These are phyloP conservation scores for Tanypteryx hageni DNA, from an alignment of 2,888 invertebrate genomes.

Conservation along the genomic window DNA sequence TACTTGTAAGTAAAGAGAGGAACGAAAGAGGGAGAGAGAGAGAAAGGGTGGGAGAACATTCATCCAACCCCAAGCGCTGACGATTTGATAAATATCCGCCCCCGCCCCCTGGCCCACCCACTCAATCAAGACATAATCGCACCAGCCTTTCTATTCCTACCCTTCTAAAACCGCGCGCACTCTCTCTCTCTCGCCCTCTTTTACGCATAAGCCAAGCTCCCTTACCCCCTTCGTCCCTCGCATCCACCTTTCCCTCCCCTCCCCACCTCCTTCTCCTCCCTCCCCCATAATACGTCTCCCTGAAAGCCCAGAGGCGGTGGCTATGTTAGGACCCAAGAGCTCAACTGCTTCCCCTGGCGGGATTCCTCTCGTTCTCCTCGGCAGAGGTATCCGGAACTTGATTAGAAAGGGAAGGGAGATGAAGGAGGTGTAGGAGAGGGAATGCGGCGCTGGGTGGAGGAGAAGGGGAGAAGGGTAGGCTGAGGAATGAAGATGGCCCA, in stretches of 20 bases:
- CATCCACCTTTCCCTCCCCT: neutral
- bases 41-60: neutral
- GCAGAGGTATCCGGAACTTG: neutral
- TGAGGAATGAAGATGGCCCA: neutral
- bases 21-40: neutral
- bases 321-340: neutral
- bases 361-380: neutral
- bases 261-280: neutral
- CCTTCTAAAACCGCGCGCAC: neutral
- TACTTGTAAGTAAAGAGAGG: neutral
- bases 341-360: neutral
- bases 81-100: constrained; percentile 28
- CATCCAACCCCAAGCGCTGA: neutral
- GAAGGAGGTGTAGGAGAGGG: neutral
- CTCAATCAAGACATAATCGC: constrained; percentile 38
- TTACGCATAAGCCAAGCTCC: neutral
- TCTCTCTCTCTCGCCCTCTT: neutral
- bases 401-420: neutral
- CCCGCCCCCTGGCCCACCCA: constrained; percentile 1
- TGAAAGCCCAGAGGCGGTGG: neutral
- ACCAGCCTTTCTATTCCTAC: neutral
- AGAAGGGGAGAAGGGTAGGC: too few relatives aligned
- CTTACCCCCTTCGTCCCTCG: neutral
- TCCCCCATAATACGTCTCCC: neutral
- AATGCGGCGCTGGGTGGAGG: neutral